Evolutionary conservation across 2,888 invertebrate genomes (phyloP).

Genomic region (Nasonia oneida): DNA sequence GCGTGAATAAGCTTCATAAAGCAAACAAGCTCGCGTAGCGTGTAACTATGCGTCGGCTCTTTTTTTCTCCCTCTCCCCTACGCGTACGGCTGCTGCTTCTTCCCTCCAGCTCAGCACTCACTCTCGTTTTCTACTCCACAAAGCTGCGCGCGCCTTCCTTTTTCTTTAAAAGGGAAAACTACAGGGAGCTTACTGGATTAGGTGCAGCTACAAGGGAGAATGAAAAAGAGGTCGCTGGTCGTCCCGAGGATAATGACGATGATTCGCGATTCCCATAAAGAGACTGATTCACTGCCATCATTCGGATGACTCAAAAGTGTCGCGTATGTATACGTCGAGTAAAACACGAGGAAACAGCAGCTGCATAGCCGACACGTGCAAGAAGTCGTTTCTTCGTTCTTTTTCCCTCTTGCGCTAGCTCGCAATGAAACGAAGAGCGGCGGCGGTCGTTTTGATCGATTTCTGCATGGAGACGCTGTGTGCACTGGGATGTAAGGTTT

Average conservation of each 20-base stretch:
- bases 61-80: not conserved
- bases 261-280: not conserved
- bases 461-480: constrained; percentile 13
- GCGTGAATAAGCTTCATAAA: constrained; percentile 28
- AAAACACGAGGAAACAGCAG: constrained; percentile 3
- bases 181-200: not conserved
- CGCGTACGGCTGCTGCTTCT: too few relatives aligned
- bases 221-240: not conserved
- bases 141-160: not conserved
- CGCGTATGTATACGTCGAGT: not conserved
- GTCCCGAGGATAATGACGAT: not conserved
- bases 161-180: not conserved
- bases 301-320: not conserved
- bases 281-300: not conserved
- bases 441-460: constrained; percentile 47
- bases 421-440: constrained; percentile 33
- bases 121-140: constrained; percentile 18
- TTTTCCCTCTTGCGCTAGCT: not conserved
- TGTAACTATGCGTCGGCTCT: not conserved
- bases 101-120: constrained; percentile 11
- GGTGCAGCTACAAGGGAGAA: not conserved
- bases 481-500: not conserved
- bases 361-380: constrained; percentile 50
- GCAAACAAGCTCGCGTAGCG: constrained; percentile 39
- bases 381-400: constrained; percentile 25